Conservation (phyloP, 53 echinoderm and acorn worm species). For the Actinopyga echinites region DNA sequence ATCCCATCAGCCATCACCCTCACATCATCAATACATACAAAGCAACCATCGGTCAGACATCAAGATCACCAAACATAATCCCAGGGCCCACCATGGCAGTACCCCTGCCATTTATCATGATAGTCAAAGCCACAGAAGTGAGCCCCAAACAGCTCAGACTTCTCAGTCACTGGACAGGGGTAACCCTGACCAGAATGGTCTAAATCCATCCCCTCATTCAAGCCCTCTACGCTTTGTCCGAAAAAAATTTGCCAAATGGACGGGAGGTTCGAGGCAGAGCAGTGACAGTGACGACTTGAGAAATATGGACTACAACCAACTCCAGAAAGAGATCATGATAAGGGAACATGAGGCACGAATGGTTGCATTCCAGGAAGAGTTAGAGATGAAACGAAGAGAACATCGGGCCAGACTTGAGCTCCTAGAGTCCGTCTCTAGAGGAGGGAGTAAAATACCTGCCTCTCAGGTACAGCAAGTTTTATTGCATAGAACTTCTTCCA, state of each 20-base stretch:
- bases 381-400: constrained; percentile 35
- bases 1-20: constrained; percentile 13
- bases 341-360: constrained; percentile 37
- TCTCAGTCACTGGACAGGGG: not conserved
- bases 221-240: constrained; percentile 26
- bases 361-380: constrained; percentile 33
- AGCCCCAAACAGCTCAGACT: not conserved
- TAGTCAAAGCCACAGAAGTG: not conserved
- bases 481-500: constrained; percentile 38
- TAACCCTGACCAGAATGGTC: not conserved
- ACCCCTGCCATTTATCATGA: constrained; percentile 7
- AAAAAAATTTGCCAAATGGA: constrained; percentile 35
- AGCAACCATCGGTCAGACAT: constrained; percentile 5
- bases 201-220: not conserved
- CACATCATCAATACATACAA: constrained; percentile 6
- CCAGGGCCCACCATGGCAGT: not conserved
- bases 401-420: constrained; percentile 20
- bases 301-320: constrained; percentile 30
- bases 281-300: constrained; percentile 5
- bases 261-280: not conserved
- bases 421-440: constrained; percentile 1
- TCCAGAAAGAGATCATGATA: constrained; percentile 39
- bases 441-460: constrained; percentile 1
- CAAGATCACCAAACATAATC: constrained; percentile 3
- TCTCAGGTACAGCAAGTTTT: constrained; percentile 18